Evolutionary conservation across 2,113 vertebrate genomes (phyloP), one percentile per base, ranked within the genome.

Genomic region (Nanorana parkeri): DNA sequence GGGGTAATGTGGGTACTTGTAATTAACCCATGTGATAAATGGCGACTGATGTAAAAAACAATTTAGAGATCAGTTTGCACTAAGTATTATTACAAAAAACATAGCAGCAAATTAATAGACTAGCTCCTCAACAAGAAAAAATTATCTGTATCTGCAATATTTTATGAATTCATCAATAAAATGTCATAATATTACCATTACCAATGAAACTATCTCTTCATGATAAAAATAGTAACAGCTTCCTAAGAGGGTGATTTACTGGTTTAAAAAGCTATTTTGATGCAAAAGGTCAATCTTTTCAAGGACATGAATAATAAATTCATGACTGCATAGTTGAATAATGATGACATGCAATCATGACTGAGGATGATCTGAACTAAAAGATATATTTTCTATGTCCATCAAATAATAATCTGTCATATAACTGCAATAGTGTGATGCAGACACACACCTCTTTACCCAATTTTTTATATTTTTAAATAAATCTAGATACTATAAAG

Each of bases 251-350:
- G 4, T 19, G 19, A 55, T 69, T 52, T 24, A 54, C 41, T 69
- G 24, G 4, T 24, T 69, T 69, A 23, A 24, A 69, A 5, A 69
- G 47, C 19, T 24, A 52, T 54, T 69, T 69, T 23, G 15, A 52
- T 24, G 68, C 41, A 52, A 69, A 72, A 73, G 71, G 52, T 73
- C 54, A 58, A 32, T 24, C 26, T 32, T 73, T 73, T 73, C 47
- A 73, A 73, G 52, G 54, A 32, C 71, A 32, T 72, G 15, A 73
- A 58, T 73, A 29, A 73, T 72, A 54, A 72, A 56, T 73, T 73
- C 54, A 73, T 73, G 71, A 32, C 10, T 73, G 71, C 54, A 73
- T 56, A 73, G 71, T 21, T 73, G 71, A 73, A 58, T 73, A 73
- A 73, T 58, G 71, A 58, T 73, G 71, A 73, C 71, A 73, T 73